A percentile compares a stretch with the other conserved stretches of the same genome.
These are phyloP conservation scores for Leptosomus discolor DNA, from an alignment of 2,113 vertebrate species.

Conservation along the genomic window DNA sequence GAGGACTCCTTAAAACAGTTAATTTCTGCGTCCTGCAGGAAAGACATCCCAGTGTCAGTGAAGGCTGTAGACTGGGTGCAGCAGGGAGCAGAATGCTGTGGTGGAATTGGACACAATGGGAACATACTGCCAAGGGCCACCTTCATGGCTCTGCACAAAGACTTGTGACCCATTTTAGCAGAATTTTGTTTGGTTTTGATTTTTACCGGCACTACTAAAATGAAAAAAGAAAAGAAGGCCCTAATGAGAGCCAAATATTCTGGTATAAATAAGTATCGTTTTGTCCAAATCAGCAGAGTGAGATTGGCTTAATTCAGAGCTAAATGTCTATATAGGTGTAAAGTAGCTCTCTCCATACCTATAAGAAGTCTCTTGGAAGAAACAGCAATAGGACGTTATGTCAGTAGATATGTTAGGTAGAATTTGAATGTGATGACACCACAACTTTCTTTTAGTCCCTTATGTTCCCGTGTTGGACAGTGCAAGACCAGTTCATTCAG, in stretches of 20 bases:
- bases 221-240: background rate
- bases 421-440: background rate
- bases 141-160: constrained; percentile 18
- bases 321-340: background rate
- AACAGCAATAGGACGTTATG: background rate
- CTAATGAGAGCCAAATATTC: background rate
- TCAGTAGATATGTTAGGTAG: background rate
- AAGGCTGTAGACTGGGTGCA: background rate
- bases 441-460: background rate
- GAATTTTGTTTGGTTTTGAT: constrained; percentile 44
- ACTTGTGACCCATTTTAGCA: background rate
- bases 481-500: background rate
- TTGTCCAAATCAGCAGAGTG: background rate
- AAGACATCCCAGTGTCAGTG: background rate
- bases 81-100: background rate
- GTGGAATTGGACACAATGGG: constrained; percentile 17
- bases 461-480: background rate
- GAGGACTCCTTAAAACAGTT: background rate
- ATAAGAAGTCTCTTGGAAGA: background rate
- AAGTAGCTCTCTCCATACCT: background rate
- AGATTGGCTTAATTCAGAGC: background rate
- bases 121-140: background rate
- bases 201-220: constrained; percentile 9
- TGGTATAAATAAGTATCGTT: background rate
- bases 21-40: background rate